Conservation (phyloP, 2,888 invertebrate genomes). For the Mycalesis mineus region DNA sequence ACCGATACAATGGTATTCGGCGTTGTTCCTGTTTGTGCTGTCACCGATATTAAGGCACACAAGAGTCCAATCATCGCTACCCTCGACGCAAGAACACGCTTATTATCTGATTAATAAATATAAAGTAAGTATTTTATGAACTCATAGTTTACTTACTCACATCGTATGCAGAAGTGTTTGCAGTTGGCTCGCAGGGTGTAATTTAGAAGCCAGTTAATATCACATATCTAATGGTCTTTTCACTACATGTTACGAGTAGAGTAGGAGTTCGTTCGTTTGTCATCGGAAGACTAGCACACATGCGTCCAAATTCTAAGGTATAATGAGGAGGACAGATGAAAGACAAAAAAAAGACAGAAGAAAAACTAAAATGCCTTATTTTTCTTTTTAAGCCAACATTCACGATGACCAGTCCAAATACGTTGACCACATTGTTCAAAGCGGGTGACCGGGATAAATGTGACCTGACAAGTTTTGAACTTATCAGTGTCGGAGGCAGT, state of each 20-base stretch:
- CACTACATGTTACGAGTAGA: no score
- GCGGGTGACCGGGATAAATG: constrained; percentile 42
- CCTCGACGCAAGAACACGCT: constrained; percentile 38
- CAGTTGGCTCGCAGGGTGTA: no score
- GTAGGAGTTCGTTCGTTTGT: no score
- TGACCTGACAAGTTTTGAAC: constrained; percentile 50
- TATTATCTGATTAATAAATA: constrained; percentile 46
- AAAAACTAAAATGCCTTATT: no score
- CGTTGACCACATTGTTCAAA: constrained; percentile 45
- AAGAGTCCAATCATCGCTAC: constrained; percentile 42
- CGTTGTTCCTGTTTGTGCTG: constrained; percentile 35
- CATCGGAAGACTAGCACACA: no score
- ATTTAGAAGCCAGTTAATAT: no score
- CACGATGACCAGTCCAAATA: constrained; percentile 42
- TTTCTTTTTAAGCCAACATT: constrained; percentile 32
- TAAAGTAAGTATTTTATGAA: constrained; percentile 35
- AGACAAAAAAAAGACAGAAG: no score
- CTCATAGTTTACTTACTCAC: no score
- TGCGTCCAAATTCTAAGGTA: no score
- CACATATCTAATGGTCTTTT: no score
- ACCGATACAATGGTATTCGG: constrained; percentile 53
- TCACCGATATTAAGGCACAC: constrained; percentile 42
- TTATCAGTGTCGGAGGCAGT: constrained; percentile 48
- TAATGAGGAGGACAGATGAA: no score
- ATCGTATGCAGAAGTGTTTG: no score